Evolutionary conservation across 2,797 vertebrate genomes (phyloP), one percentile per base, ranked within the genome.

Genomic region (Monodelphis domestica): DNA sequence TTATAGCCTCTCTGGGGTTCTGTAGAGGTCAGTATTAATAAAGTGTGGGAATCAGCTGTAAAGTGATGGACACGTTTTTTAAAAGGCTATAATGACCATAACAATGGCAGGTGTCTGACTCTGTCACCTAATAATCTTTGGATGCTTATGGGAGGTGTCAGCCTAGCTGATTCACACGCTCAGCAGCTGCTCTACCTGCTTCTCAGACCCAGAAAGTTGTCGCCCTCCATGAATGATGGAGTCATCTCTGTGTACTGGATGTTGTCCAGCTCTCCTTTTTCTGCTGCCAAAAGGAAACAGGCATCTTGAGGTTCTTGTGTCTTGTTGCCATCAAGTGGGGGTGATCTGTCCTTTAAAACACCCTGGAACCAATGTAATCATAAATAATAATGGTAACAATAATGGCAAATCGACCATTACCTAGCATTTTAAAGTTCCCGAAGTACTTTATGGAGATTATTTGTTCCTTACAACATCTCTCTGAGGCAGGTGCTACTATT

Each of bases 241-340:
- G 70, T 84, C 70, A 84, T 84, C 70, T 26, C 70, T 78, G 12
- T 9, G 5, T 24, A 10, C 50, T 50, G 38, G 70, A 38, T 0
- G 21, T 70, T 45, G 26, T 45, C 38, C 70, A 78, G 70, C 38
- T 45, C 38, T 78, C 33, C n/a, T 78, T 78, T 78, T 38, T 84
- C 70, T 84, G 70, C 70, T 84, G 70, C 70, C 70, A 84, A 84
- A 84, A 84, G 38, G 70, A 84, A 84, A 24, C 70, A 84, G 70
- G 70, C 50, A 38, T 84, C 50, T 84, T 45, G 70, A 84, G 70
- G 70, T 84, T 84, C 38, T 84, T 84, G 38, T 38, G 9, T 10
- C 38, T 84, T 84, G 21, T 84, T 11, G 38, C 50, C 70, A 84
- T 84, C 70, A 45, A 50, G 24, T 84, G 38, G 45, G 24, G 70